These are phyloP conservation scores for Drosophila asahinai DNA, from an alignment of 1,140 invertebrate genomes.

Conservation along the genomic window DNA sequence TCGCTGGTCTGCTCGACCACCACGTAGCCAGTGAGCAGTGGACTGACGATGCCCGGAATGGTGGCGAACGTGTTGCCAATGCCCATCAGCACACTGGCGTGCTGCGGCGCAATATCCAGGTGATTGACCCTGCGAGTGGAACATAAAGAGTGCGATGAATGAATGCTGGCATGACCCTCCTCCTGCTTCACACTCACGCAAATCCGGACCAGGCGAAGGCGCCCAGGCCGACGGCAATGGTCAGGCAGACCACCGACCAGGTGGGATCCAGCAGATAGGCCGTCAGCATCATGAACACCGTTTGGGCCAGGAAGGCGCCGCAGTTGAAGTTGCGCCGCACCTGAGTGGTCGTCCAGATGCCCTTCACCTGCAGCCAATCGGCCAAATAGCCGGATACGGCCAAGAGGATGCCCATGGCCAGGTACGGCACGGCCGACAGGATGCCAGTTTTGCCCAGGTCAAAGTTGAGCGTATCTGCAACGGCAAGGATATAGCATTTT, in stretches of 20 bases:
- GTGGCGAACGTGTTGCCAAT: slow-evolving; percentile 95
- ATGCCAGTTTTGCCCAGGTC: slow-evolving; percentile 92
- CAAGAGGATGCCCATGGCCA: slow-evolving; percentile 93
- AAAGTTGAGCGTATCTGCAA: slow-evolving; percentile 89
- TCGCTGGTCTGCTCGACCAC: slow-evolving; percentile 90
- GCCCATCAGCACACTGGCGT: slow-evolving; percentile 94
- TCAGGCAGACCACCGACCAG: slow-evolving; percentile 91
- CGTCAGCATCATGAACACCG: slow-evolving; percentile 93
- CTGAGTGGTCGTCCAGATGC: slow-evolving; percentile 90
- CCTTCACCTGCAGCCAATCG: slow-evolving; percentile 89
- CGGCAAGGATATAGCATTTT: slow-evolving; percentile 17
- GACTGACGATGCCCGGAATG: slow-evolving; percentile 94
- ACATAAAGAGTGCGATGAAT: background rate
- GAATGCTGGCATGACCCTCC: background rate
- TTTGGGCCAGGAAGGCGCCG: slow-evolving; percentile 92
- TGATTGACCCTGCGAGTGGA: slow-evolving; percentile 90
- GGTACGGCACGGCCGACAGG: slow-evolving; percentile 93
- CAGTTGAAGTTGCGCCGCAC: slow-evolving; percentile 91
- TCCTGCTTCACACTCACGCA: slow-evolving; percentile 86
- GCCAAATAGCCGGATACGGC: slow-evolving; percentile 92
- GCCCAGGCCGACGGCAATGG: slow-evolving; percentile 93
- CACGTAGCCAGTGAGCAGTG: slow-evolving; percentile 91
- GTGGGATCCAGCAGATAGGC: slow-evolving; percentile 89
- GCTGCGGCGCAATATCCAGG: slow-evolving; percentile 93
- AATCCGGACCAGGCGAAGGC: slow-evolving; percentile 96